Base-by-base conservation (phyloP, 2,797 vertebrate genomes). In the Taeniopygia guttata region DNA sequence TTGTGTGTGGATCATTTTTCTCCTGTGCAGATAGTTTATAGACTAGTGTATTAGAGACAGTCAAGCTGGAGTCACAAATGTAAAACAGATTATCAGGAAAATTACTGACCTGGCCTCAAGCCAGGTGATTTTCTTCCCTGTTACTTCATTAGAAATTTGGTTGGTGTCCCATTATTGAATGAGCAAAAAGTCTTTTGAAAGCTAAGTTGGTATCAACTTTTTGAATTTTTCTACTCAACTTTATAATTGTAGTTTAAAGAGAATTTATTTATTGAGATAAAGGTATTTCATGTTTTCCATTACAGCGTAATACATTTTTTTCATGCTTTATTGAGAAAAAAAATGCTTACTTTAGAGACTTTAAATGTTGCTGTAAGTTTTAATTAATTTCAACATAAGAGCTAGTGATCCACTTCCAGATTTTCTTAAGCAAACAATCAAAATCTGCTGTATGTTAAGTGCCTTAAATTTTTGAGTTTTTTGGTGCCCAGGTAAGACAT, bases 21-120 rank as follows among this genome's bases (percentile, higher is more conserved):
- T 74, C 34, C 42, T 18, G 6, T 66, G 38, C 38, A 36, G 43
- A 38, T 32, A 48, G 23, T n/a, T 94, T 70, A 43, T 36, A 79
- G 83, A 29, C 13, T 51, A 13, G 15, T 17, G 15, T 81, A 42
- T 91, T 77, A 86, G 55, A 4, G 14, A 76, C 30, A 46, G 56
- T 85, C 64, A 83, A 79, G 36, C n/a, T 80, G 63, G 43, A 90
- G 64, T 80, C 70, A 89, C 22, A 74, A 80, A 81, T 73, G 68
- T 89, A 62, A 91, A 95, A 51, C 23, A 81, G 40, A 84, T 95
- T 93, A 94, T 93, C 48, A 62, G 55, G 75, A 95, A 96, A 90
- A 95, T 95, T 96, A 95, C 81, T 72, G 81, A 66, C 32, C 66
- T 95, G 95, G 80, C 43, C 58, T 89, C 77, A 5, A 93, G 77